Base-by-base conservation (phyloP, 2,113 vertebrate species). In the Halcyon senegalensis region DNA sequence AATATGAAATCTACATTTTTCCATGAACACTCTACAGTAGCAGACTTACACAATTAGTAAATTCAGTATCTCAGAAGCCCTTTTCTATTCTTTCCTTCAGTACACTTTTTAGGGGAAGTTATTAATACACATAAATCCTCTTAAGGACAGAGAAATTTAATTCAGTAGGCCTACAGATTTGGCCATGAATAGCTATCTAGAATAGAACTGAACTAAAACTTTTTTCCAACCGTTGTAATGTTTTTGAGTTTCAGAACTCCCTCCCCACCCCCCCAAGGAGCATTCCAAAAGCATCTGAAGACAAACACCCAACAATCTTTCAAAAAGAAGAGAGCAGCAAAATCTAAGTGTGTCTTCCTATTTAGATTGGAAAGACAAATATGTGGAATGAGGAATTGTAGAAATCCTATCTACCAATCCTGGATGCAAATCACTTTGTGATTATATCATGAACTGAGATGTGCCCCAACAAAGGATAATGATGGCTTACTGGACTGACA, bases 281-380 rank as follows among this genome's bases (percentile, higher is more conserved):
- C 51, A 55, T 76, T 92, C 7, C 3, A 37, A 75, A 83, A 35
- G 1, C 35, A 3, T 41, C 48, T 48, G 12, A 64, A 80, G 20
- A 51, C 5, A 76, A 19, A 73, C 72, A 79, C 2, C 2, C 1
- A 60, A 39, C 0, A 67, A 46, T 28, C 43, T 73, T 76, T 83
- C 23, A 11, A 67, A 56, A 91, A 59, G 13, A 70, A 58, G 31
- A 31, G 0, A 76, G 37, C 4, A 51, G 17, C 11, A 10, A 79
- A 50, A 76, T 70, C 10, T 35, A 58, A 39, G 2, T 0, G 0
- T 17, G 1, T 48, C 12, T 66, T 69, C 11, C 33, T 62, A 1
- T 55, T 91, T 70, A 48, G 10, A 76, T 7, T 56, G 4, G 16
- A n/a, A 64, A 62, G 13, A 33, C 19, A 64, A 77, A 39, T 33